Evolutionary conservation across 2,797 vertebrate species (phyloP).

Genomic region (Chloroceryle inda): DNA sequence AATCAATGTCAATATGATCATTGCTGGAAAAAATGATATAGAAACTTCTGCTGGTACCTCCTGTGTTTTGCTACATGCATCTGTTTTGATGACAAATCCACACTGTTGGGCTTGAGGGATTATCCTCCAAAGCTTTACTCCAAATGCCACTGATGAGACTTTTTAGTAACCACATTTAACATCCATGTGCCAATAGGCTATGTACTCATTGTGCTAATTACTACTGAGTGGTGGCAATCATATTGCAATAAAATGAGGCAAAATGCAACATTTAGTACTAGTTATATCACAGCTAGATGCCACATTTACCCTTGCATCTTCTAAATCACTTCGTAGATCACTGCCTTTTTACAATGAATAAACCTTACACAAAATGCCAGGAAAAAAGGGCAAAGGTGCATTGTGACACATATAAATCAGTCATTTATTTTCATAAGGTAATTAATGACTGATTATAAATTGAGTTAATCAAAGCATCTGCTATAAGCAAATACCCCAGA

Average conservation of each 20-base stretch:
- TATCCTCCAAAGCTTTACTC: background rate
- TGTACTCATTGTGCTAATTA: background rate
- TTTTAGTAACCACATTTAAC: background rate
- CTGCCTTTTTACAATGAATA: background rate
- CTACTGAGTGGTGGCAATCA: background rate
- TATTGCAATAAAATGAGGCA: background rate
- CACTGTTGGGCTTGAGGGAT: background rate
- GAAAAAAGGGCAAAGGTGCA: background rate
- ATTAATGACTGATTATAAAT: background rate
- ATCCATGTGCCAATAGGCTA: background rate
- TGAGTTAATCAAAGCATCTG: conserved; percentile 4
- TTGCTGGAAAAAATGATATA: background rate
- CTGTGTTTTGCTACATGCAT: background rate
- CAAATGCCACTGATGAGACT: background rate
- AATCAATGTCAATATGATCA: background rate
- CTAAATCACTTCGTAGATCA: background rate
- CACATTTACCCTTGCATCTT: background rate
- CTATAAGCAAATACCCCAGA: background rate
- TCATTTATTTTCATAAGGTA: background rate
- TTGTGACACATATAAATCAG: background rate
- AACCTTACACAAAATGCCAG: background rate
- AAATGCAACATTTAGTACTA: background rate
- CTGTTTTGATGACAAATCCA: background rate
- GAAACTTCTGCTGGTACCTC: background rate
- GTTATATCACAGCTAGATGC: background rate